A percentile compares a stretch with the other conserved stretches of the same genome.
Evolutionary conservation across 2,888 invertebrate species (phyloP).

Genomic region (Mycalesis mineus): DNA sequence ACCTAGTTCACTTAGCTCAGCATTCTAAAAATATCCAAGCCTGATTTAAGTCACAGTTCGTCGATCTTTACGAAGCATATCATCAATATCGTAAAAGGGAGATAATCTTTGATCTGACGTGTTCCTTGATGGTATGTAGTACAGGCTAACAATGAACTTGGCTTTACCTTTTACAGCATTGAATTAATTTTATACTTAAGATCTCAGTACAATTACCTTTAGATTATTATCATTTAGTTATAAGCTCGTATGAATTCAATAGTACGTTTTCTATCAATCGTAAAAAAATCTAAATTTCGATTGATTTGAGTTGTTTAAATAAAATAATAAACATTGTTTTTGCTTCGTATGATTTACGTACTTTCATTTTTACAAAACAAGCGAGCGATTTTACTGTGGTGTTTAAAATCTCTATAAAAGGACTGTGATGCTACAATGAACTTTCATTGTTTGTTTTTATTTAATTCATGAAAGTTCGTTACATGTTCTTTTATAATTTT

Average conservation of each 20-base stretch:
- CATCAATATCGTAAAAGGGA: slow-evolving; percentile 57
- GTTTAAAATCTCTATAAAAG: background rate
- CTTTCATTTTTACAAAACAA: too few relatives aligned
- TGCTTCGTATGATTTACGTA: too few relatives aligned
- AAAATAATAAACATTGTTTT: too few relatives aligned
- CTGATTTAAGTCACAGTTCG: slow-evolving; percentile 34
- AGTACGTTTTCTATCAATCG: background rate
- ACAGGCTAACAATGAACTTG: slow-evolving; percentile 29
- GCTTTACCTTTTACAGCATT: slow-evolving; percentile 24
- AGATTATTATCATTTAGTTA: background rate
- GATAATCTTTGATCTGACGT: slow-evolving; percentile 57
- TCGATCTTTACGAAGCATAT: slow-evolving; percentile 38
- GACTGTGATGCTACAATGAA: too few relatives aligned
- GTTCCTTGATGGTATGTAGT: slow-evolving; percentile 28
- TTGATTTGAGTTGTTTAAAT: too few relatives aligned
- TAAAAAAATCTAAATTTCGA: too few relatives aligned
- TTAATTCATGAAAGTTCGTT: too few relatives aligned
- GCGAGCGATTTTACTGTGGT: too few relatives aligned
- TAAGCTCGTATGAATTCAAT: too few relatives aligned
- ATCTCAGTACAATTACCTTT: background rate
- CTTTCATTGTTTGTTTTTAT: too few relatives aligned
- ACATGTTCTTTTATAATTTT: too few relatives aligned
- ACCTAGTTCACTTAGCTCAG: slow-evolving; percentile 34
- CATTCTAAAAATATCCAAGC: slow-evolving; percentile 35
- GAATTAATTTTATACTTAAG: slow-evolving; percentile 3